Base-by-base conservation (phyloP, 2,888 invertebrate genomes). In the Parelbella ahira region DNA sequence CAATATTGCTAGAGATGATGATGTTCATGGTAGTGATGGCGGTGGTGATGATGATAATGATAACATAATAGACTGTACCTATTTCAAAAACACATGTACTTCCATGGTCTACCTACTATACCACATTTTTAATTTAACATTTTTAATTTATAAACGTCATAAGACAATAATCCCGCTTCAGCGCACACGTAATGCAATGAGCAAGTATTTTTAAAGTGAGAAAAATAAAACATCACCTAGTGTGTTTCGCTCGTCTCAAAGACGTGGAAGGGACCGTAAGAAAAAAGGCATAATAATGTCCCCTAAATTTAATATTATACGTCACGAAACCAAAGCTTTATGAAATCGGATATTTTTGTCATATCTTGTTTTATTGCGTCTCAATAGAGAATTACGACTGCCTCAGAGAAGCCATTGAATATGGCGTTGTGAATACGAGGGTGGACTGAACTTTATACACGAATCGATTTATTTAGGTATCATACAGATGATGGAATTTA, bases 331-430 rank as follows among this genome's bases (percentile, higher is more conserved):
- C 75, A 79, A 80, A 80, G 78, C 86, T 87, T 81, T 87, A 86
- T 87, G 88, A 87, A 88, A 88, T 76, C 76, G 57, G 88, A 88
- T 88, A 88, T 82, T 86, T 86, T 87, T 88, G 88, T 88, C 88
- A 88, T 88, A 88, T 86, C 83, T 80, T 70, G 72, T 77, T 84
- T 84, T 86, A 81, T 83, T 76, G 73, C 75, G 68, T 60, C 62
- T 82, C 79, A 77, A 80, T 78, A 71, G 77, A 69, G 74, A 75
- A 68, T 73, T 68, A 72, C 70, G 63, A 62, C 60, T 60, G 61
- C 60, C 63, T 63, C 63, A 60, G 65, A 58, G 61, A 65, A 63
- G 63, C 71, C 58, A 76, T 79, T 79, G 69, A 79, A 70, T 67
- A 50, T 63, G 54, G 51, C 52, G 55, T 68, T 57, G 58, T 60